Conservation (phyloP, 1,140 invertebrate species). For the Drosophila funebris region DNA sequence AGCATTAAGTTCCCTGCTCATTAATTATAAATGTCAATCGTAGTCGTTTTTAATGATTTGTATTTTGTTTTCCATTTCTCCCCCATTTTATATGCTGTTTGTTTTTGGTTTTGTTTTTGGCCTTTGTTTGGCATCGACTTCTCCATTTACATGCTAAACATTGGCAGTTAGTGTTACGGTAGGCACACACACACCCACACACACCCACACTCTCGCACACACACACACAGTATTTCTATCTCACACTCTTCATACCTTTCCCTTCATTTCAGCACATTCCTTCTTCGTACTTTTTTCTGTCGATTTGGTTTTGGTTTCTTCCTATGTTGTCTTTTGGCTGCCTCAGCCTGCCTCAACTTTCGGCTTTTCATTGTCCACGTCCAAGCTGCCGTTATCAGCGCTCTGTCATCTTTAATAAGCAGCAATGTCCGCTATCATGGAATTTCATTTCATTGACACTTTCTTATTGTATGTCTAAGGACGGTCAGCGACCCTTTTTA, state of each 20-base stretch:
- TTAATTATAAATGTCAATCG: slow-evolving; percentile 81
- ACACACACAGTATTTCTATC: slow-evolving; percentile 7
- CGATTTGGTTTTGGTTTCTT: slow-evolving; percentile 29
- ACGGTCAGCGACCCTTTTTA: slow-evolving; percentile 72
- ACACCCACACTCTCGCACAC: slow-evolving; percentile 7
- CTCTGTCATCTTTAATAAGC: slow-evolving; percentile 79
- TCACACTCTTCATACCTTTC: slow-evolving; percentile 25
- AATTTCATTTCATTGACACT: slow-evolving; percentile 78
- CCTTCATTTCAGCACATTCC: slow-evolving; percentile 15
- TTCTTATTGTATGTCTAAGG: slow-evolving; percentile 62
- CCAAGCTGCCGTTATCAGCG: slow-evolving; percentile 56
- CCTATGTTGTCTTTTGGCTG: not conserved
- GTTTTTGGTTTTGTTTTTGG: slow-evolving; percentile 45
- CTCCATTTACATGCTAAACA: slow-evolving; percentile 78
- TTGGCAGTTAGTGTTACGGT: slow-evolving; percentile 34
- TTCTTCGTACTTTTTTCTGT: slow-evolving; percentile 1
- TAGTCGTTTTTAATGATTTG: slow-evolving; percentile 72
- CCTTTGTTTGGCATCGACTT: slow-evolving; percentile 63
- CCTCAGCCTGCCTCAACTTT: slow-evolving; percentile 34
- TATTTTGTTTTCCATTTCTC: slow-evolving; percentile 45
- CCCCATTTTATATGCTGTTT: slow-evolving; percentile 5
- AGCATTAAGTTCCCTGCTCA: slow-evolving; percentile 61
- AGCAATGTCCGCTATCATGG: slow-evolving; percentile 73
- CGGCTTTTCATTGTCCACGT: slow-evolving; percentile 36
- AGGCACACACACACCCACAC: not conserved